A percentile compares a stretch with the other conserved stretches of the same genome.
Evolutionary conservation across 2,888 invertebrate genomes (phyloP).

Genomic region (Cryptophagus acutangulus): DNA sequence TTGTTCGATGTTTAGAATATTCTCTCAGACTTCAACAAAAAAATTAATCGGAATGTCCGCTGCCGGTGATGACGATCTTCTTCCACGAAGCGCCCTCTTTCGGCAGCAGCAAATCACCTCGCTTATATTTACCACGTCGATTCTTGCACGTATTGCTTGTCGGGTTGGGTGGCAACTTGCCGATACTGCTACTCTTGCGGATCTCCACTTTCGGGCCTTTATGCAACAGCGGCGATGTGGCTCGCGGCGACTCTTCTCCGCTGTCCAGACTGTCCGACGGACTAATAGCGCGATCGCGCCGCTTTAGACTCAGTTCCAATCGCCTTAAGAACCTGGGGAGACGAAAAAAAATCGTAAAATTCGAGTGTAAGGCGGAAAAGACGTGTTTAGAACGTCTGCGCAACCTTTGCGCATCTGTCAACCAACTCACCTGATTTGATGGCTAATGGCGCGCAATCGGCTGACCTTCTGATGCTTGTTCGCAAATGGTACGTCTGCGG

Average conservation of each 20-base stretch:
- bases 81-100: slow-evolving; percentile 38
- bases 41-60: slow-evolving; percentile 43
- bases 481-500: slow-evolving; percentile 50
- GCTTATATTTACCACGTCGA: slow-evolving; percentile 36
- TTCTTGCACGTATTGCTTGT: slow-evolving; percentile 25
- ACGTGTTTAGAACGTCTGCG: too few relatives aligned
- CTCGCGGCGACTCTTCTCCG: slow-evolving; percentile 61
- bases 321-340: slow-evolving; percentile 67
- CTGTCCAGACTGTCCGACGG: slow-evolving; percentile 49
- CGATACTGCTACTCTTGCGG: slow-evolving; percentile 46
- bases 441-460: slow-evolving; percentile 66
- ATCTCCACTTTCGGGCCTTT: slow-evolving; percentile 45
- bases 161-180: slow-evolving; percentile 35
- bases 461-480: slow-evolving; percentile 56
- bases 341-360: not conserved
- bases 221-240: slow-evolving; percentile 59
- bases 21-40: slow-evolving; percentile 4
- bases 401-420: too few relatives aligned
- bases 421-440: slow-evolving; percentile 64
- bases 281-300: slow-evolving; percentile 56
- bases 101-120: slow-evolving; percentile 36
- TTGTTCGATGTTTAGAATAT: slow-evolving; percentile 46
- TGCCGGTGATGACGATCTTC: slow-evolving; percentile 38
- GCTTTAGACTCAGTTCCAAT: slow-evolving; percentile 65
- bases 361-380: too few relatives aligned